Base-by-base conservation (phyloP, 2,797 vertebrate genomes). In the Anniella stebbinsi region DNA sequence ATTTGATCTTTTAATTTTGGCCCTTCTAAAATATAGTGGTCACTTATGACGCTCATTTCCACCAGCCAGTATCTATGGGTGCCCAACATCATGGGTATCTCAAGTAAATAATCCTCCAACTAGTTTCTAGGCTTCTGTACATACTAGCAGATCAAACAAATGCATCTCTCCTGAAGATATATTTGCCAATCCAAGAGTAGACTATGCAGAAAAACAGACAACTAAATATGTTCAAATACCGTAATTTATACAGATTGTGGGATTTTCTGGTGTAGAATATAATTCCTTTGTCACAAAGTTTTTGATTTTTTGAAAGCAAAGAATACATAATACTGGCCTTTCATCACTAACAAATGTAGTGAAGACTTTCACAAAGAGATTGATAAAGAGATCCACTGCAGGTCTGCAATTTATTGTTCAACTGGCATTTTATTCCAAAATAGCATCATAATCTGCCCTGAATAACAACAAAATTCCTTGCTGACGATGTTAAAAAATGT, bases 401-500 rank as follows among this genome's bases (percentile, higher is more conserved):
- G 18, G 13, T 48, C 75, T 48, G 23, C 60, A 80, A 78, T 51
- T 80, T 78, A 25, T 67, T 66, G 60, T 45, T 78, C 60, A 66
- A 13, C 18, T 11, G 30, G 5, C 30, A n/a, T 33, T 76, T 63
- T 60, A 51, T 76, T 86, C 51, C 28, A 45, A 45, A 73, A 77
- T 18, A 41, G 3, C 38, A 87, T 28, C n/a, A 60, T 17, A 73
- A 38, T 28, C 36, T 45, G 28, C 38, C 21, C 80, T 12, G 57
- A 45, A 12, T 3, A 48, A 51, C 30, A 51, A 69, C 5, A 48
- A 80, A 48, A 80, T 8, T 18, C 33, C 21, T 38, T 80, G 45
- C 6, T 45, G 45, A 45, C 3, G 6, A 45, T 41, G 66, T 80
- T 77, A 0, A 0, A 57, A 80, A 88, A 72, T 23, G 18, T 38